These are phyloP conservation scores for Phoebastria nigripes DNA, from an alignment of 2,797 vertebrate genomes.

Conservation along the genomic window DNA sequence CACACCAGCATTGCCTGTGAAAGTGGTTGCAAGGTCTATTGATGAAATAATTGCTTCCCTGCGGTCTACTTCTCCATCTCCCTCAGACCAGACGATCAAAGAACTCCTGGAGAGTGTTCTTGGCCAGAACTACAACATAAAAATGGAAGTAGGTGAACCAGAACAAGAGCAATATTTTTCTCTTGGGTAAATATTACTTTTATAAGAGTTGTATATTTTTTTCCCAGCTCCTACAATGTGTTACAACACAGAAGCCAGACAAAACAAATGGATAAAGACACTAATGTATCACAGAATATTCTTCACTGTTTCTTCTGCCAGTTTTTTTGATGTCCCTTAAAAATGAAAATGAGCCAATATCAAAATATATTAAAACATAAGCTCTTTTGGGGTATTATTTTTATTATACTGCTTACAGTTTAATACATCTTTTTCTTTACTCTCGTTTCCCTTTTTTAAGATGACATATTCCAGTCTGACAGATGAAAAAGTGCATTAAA, in stretches of 20 bases:
- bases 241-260: slow-evolving; percentile 58
- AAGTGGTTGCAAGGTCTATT: slow-evolving; percentile 49
- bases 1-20: neutral
- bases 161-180: slow-evolving; percentile 25
- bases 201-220: slow-evolving; percentile 55
- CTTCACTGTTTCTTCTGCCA: neutral
- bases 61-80: slow-evolving; percentile 62
- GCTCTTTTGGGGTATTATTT: neutral
- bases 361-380: neutral
- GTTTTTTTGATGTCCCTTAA: neutral
- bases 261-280: slow-evolving; percentile 38
- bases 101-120: slow-evolving; percentile 73
- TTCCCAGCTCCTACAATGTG: slow-evolving; percentile 10
- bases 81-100: slow-evolving; percentile 69
- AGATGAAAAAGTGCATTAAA: neutral
- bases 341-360: neutral
- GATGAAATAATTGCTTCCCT: slow-evolving; percentile 76
- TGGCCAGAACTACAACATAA: slow-evolving; percentile 66
- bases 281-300: neutral
- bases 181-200: slow-evolving; percentile 44
- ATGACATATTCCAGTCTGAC: neutral
- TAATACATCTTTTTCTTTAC: neutral
- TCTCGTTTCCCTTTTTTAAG: neutral
- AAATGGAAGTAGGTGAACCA: slow-evolving; percentile 67
- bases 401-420: neutral